These are phyloP conservation scores for Troides aeacus DNA, from an alignment of 2,888 invertebrate genomes.

Conservation along the genomic window DNA sequence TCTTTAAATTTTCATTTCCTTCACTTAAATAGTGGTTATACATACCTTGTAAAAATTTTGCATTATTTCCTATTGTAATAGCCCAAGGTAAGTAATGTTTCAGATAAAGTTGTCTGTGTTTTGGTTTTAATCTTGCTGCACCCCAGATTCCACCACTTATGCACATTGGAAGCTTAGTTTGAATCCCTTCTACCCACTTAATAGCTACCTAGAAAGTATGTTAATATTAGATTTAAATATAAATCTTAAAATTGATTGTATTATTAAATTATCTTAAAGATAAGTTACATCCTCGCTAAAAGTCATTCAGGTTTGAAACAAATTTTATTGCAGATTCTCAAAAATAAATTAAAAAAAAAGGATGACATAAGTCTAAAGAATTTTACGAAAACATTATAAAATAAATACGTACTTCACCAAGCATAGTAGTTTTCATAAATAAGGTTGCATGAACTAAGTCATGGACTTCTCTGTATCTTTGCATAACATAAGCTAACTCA, in stretches of 20 bases:
- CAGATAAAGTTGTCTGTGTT: constrained; percentile 89
- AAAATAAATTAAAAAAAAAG: no score
- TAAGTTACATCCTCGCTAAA: no score
- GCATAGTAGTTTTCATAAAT: constrained; percentile 96
- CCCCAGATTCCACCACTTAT: constrained; percentile 95
- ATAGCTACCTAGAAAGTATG: constrained; percentile 87
- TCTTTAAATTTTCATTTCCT: neutral
- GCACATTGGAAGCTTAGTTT: constrained; percentile 97
- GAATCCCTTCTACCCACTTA: constrained; percentile 98
- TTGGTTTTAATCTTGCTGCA: constrained; percentile 90
- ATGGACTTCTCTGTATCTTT: constrained; percentile 97
- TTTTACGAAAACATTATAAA: neutral
- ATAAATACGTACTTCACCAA: constrained; percentile 81
- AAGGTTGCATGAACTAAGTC: constrained; percentile 95
- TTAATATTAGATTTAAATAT: neutral
- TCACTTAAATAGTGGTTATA: neutral
- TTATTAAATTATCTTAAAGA: no score
- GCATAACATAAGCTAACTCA: constrained; percentile 97
- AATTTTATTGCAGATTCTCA: no score
- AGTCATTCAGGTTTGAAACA: no score
- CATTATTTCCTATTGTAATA: constrained; percentile 85
- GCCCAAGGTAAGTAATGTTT: constrained; percentile 93
- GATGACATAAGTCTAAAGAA: neutral
- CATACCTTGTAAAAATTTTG: constrained; percentile 88
- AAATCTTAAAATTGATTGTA: no score